A percentile compares a stretch with the other conserved stretches of the same genome.
Evolutionary conservation across 2,888 invertebrate genomes (phyloP).

Genomic region (Drosophila fungiperda): DNA sequence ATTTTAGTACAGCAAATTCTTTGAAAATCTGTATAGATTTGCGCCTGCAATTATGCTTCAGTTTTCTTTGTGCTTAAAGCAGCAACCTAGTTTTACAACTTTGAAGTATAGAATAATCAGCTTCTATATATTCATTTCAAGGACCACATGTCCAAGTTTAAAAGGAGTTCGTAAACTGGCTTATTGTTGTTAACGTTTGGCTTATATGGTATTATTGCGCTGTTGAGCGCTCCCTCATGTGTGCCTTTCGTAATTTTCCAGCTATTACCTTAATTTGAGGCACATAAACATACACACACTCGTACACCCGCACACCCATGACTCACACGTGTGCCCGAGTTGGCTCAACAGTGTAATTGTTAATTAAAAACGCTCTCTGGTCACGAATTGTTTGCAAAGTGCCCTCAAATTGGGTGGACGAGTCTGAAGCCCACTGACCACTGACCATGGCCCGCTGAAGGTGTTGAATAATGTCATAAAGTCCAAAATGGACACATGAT

Average conservation of each 20-base stretch:
- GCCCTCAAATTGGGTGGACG: slow-evolving; percentile 11
- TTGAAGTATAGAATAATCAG: not conserved
- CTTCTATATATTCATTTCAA: not conserved
- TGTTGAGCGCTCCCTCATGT: slow-evolving; percentile 40
- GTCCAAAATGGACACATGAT: slow-evolving; percentile 11
- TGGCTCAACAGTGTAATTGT: slow-evolving; percentile 63
- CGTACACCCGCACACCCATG: not conserved
- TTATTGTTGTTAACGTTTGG: slow-evolving; percentile 7
- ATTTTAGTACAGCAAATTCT: too few relatives aligned
- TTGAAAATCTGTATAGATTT: not conserved
- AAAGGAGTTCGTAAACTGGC: slow-evolving; percentile 1
- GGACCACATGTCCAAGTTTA: not conserved
- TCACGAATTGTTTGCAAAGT: slow-evolving; percentile 57
- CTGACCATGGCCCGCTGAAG: slow-evolving; percentile 23
- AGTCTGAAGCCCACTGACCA: slow-evolving; percentile 7
- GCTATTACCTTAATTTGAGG: slow-evolving; percentile 71
- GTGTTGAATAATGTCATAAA: slow-evolving; percentile 45
- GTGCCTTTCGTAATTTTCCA: slow-evolving; percentile 56
- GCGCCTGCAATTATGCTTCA: not conserved
- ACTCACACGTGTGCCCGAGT: slow-evolving; percentile 52
- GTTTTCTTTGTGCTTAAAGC: not conserved
- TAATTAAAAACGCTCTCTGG: slow-evolving; percentile 70
- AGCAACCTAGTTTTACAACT: not conserved
- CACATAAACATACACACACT: slow-evolving; percentile 19
- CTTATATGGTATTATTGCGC: slow-evolving; percentile 2